Evolutionary conservation across 2,113 vertebrate species (phyloP).

Genomic region (Psilopsiagon aurifrons): DNA sequence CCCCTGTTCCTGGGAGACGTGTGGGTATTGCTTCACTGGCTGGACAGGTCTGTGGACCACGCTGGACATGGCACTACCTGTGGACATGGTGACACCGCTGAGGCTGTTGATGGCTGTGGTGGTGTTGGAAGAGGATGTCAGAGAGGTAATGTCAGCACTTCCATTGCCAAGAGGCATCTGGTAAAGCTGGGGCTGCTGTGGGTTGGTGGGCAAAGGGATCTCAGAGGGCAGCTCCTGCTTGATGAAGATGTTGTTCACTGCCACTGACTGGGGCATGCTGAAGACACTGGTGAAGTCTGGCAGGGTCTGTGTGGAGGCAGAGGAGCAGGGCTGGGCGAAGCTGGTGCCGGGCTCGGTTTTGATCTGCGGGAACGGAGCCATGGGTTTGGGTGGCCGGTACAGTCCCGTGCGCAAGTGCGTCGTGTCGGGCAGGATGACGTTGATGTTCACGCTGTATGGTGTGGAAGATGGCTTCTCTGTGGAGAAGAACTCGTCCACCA

Average conservation of each 20-base stretch:
- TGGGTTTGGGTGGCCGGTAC: conserved; percentile 76
- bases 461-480: conserved; percentile 78
- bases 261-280: conserved; percentile 82
- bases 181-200: conserved; percentile 81
- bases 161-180: conserved; percentile 75
- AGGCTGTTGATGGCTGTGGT: conserved; percentile 83
- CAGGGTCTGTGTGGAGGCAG: conserved; percentile 79
- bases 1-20: conserved; percentile 23
- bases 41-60: background rate
- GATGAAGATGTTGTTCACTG: conserved; percentile 84
- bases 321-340: conserved; percentile 74
- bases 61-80: conserved; percentile 8
- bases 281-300: conserved; percentile 93
- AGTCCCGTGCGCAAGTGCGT: conserved; percentile 88
- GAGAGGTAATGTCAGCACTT: conserved; percentile 66
- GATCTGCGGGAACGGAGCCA: conserved; percentile 69
- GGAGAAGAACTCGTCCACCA: conserved; percentile 90
- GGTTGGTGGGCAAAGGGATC: conserved; percentile 71
- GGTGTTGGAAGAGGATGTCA: conserved; percentile 64
- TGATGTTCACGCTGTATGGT: conserved; percentile 92
- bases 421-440: conserved; percentile 87
- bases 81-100: conserved; percentile 69
- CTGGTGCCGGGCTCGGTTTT: conserved; percentile 82
- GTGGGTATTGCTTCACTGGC: conserved; percentile 43
- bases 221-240: conserved; percentile 82